These are phyloP conservation scores for Catharus minimus DNA, from an alignment of 2,113 vertebrate species.

Conservation along the genomic window DNA sequence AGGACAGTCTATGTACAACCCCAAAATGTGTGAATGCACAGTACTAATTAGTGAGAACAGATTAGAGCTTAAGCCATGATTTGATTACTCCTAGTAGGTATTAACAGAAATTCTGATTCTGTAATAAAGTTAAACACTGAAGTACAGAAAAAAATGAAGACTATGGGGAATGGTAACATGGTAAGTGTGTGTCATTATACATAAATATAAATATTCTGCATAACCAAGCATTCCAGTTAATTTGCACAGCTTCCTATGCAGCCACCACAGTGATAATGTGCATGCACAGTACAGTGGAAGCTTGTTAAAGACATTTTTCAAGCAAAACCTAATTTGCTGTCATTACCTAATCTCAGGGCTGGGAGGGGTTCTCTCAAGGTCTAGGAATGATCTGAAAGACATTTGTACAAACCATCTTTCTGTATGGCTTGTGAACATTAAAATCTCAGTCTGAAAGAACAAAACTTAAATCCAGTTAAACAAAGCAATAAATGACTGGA, in stretches of 20 bases:
- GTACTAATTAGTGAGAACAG: background rate
- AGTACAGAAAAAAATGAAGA: background rate
- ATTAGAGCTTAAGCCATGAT: background rate
- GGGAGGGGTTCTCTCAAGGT: slow-evolving; percentile 19
- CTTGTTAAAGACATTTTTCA: slow-evolving; percentile 21
- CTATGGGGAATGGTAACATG: background rate
- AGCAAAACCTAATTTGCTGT: slow-evolving; percentile 10
- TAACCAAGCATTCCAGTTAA: background rate
- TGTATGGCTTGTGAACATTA: background rate
- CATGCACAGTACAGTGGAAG: slow-evolving; percentile 1
- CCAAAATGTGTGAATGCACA: background rate
- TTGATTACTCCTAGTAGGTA: background rate
- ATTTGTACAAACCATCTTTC: slow-evolving; percentile 22
- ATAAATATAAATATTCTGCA: background rate
- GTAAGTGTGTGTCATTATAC: background rate
- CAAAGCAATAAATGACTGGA: background rate
- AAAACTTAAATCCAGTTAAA: background rate
- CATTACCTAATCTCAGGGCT: slow-evolving; percentile 38
- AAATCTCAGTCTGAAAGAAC: slow-evolving; percentile 1
- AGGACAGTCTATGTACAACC: background rate
- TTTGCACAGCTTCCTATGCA: background rate
- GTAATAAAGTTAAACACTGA: background rate
- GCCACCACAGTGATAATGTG: background rate
- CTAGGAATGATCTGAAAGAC: slow-evolving; percentile 52
- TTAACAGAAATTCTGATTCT: background rate